These are phyloP conservation scores for Lepeophtheirus salmonis DNA, from an alignment of 1,140 invertebrate genomes.

Conservation along the genomic window DNA sequence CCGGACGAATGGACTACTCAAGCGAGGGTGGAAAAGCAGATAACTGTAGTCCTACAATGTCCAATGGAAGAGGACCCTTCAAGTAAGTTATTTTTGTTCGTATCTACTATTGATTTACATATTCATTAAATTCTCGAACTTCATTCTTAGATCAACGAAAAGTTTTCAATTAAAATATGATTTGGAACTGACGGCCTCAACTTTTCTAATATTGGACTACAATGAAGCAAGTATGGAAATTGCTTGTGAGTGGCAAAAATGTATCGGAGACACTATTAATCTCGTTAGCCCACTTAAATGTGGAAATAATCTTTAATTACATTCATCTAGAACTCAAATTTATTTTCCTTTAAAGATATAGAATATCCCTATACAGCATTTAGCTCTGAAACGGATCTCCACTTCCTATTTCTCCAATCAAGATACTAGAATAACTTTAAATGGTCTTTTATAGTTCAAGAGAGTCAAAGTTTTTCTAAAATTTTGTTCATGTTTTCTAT, in stretches of 20 bases:
- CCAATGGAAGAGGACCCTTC: slow-evolving; percentile 9
- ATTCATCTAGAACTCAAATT: neutral
- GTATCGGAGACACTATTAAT: slow-evolving; percentile 15
- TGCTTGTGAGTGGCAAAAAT: slow-evolving; percentile 18
- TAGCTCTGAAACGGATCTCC: too few relatives aligned
- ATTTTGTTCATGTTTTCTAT: too few relatives aligned
- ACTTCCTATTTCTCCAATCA: too few relatives aligned
- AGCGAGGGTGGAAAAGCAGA: slow-evolving; percentile 14
- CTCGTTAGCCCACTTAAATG: slow-evolving; percentile 15
- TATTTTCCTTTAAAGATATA: too few relatives aligned
- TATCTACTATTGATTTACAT: too few relatives aligned
- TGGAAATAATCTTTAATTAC: neutral
- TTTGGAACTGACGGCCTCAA: slow-evolving; percentile 10
- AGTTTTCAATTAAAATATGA: slow-evolving; percentile 13
- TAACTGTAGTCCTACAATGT: slow-evolving; percentile 14
- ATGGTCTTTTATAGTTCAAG: too few relatives aligned
- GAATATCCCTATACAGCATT: too few relatives aligned
- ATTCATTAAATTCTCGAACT: too few relatives aligned
- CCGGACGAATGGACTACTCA: slow-evolving; percentile 6
- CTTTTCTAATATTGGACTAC: slow-evolving; percentile 12
- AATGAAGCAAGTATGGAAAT: slow-evolving; percentile 17
- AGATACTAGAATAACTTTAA: too few relatives aligned
- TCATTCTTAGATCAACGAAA: slow-evolving; percentile 11
- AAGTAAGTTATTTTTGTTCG: too few relatives aligned
- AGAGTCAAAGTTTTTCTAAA: too few relatives aligned